Percentiles rank a stretch among this genome's conserved stretches.
Conservation (phyloP, 1,140 invertebrate species). For the Tenebrio molitor region DNA sequence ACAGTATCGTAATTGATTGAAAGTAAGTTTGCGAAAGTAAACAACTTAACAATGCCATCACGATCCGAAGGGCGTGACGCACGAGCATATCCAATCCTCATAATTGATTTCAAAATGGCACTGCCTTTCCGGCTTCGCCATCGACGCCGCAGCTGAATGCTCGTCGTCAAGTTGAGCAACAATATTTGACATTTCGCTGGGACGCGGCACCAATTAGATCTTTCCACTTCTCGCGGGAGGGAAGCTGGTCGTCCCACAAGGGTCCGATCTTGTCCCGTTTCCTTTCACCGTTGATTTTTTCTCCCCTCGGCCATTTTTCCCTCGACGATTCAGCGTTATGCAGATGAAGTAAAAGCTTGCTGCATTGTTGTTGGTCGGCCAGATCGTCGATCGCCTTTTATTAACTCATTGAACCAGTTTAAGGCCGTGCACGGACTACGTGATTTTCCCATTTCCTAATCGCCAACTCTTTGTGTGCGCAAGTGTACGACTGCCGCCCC, state of each 20-base stretch:
- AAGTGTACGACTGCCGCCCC: slow-evolving; percentile 8
- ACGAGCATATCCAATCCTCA: slow-evolving; percentile 56
- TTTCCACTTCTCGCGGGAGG: no score
- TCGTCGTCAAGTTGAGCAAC: slow-evolving; percentile 44
- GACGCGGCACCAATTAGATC: no score
- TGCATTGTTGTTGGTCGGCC: slow-evolving; percentile 22
- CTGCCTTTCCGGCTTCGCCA: slow-evolving; percentile 46
- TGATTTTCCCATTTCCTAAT: slow-evolving; percentile 47
- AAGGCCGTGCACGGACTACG: slow-evolving; percentile 34
- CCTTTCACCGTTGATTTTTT: no score
- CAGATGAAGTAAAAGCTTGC: slow-evolving; percentile 29
- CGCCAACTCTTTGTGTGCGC: slow-evolving; percentile 16
- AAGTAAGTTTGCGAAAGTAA: slow-evolving; percentile 57
- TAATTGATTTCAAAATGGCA: slow-evolving; percentile 58
- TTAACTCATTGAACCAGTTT: slow-evolving; percentile 45
- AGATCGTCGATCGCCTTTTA: slow-evolving; percentile 37
- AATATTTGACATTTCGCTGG: slow-evolving; percentile 14
- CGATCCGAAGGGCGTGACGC: slow-evolving; percentile 59
- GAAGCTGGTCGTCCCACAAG: no score
- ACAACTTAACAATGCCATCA: slow-evolving; percentile 61
- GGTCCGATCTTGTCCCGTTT: no score
- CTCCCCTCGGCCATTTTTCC: neutral
- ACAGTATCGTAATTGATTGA: slow-evolving; percentile 34
- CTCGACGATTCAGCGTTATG: slow-evolving; percentile 3
- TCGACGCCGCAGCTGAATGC: neutral